Evolutionary conservation across 1,140 invertebrate species (phyloP).

Genomic region (Aphelinus certus): DNA sequence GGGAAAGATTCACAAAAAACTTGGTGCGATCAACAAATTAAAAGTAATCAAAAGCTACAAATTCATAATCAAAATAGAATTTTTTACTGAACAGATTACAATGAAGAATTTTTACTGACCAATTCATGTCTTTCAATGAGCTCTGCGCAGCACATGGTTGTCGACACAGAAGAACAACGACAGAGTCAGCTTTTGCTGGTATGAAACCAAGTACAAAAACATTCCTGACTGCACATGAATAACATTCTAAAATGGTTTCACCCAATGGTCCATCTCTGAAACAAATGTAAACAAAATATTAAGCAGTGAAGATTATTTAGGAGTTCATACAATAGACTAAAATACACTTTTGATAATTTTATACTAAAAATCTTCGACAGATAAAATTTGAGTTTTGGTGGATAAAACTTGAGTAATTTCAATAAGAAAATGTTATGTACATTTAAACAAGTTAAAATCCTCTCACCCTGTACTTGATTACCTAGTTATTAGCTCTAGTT

Average conservation of each 20-base stretch:
- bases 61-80: constrained; percentile 5
- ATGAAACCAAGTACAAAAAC: constrained; percentile 99
- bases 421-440: neutral
- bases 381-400: neutral
- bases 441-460: neutral
- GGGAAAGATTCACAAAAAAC: neutral
- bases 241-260: constrained; percentile 98
- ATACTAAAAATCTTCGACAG: neutral
- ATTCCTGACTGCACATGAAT: constrained; percentile 97
- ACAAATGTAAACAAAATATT: constrained; percentile 10
- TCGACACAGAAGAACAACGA: constrained; percentile 97
- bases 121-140: constrained; percentile 98
- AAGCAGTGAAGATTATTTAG: neutral
- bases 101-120: constrained; percentile 66
- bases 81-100: too few species aligned
- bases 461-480: neutral
- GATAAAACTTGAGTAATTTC: neutral
- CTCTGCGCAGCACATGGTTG: constrained; percentile 98
- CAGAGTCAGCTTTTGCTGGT: constrained; percentile 98
- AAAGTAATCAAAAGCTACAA: constrained; percentile 3
- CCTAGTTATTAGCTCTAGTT: neutral
- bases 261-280: constrained; percentile 93
- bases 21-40: neutral
- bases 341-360: neutral
- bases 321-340: neutral